Evolutionary conservation across 2,113 vertebrate genomes (phyloP), one percentile per base, ranked within the genome.

Genomic region (Rutilus rutilus): DNA sequence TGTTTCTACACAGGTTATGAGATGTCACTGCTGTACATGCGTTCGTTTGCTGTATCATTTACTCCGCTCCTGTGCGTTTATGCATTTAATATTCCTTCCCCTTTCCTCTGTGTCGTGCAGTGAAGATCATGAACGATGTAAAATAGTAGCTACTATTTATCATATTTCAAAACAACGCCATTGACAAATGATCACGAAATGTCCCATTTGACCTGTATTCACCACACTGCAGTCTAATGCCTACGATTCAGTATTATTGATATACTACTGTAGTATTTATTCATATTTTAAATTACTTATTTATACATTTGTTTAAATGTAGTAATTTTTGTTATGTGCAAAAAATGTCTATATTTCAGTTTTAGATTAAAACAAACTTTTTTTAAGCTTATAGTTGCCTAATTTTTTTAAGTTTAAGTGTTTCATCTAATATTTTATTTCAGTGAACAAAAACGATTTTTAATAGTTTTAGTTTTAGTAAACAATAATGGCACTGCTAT

Each of bases 1-100:
- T 45, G 42, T 78, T 71, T 64, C 12, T 84, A 23, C 17, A 80
- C 90, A 97, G 97, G 90, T 86, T 93, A 91, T 89, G 86, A 88
- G 87, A 90, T 97, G 90, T 95, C 92, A 90, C 91, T 92, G 30
- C 30, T 33, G 30, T 33, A 33, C 30, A 33, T 33, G 77, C 94
- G 5, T 36, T 36, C 36, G 6, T 36, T 36, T 87, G 94, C 92
- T 0, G 87, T 97, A 86, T 91, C 78, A 87, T 91, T 92, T 25
- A 96, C 96, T 83, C 97, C 97, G 2, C 89, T 93, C 95, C 45
- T 98, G 97, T 90, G 94, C 95, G 2, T 65, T 65, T 65, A 39
- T 67, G 14, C 3, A 19, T 3, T 67, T 33, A 33, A 19, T 17
- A 30, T 65, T 15, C 3, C 14, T 30, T 30, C 14, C 25, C 4